These are phyloP conservation scores for Leucophenga maculata DNA, from an alignment of 2,888 invertebrate species.

Conservation along the genomic window DNA sequence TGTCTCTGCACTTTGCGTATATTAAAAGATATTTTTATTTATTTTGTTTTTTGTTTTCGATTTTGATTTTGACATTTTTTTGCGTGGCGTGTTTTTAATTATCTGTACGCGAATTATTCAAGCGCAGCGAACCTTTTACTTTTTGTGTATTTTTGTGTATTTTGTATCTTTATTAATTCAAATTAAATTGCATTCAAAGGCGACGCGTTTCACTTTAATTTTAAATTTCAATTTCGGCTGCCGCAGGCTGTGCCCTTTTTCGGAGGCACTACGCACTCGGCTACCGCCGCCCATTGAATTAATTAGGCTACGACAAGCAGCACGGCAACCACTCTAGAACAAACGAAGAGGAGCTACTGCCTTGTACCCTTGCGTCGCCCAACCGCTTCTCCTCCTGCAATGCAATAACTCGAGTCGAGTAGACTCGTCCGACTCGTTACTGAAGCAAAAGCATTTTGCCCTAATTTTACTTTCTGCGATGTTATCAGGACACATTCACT, in stretches of 20 bases:
- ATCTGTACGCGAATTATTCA: background rate
- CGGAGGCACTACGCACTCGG: slow-evolving; percentile 24
- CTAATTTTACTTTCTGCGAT: slow-evolving; percentile 64
- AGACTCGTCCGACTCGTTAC: slow-evolving; percentile 29
- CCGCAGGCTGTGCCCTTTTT: background rate
- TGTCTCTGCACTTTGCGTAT: no score
- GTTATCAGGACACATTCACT: slow-evolving; percentile 59
- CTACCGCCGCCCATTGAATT: slow-evolving; percentile 53
- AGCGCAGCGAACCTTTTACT: background rate
- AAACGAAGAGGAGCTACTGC: background rate
- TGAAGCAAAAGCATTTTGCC: slow-evolving; percentile 54
- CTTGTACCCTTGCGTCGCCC: background rate
- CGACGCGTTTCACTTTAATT: slow-evolving; percentile 35
- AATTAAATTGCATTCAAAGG: background rate
- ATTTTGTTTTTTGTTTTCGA: background rate
- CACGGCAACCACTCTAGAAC: slow-evolving; percentile 21
- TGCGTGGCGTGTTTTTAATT: no score
- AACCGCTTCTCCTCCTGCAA: background rate
- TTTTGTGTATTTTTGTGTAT: background rate
- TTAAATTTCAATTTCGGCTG: slow-evolving; percentile 30
- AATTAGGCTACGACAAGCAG: slow-evolving; percentile 56
- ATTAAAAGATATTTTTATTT: background rate
- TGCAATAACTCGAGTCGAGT: slow-evolving; percentile 26
- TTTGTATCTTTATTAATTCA: background rate
- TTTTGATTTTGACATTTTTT: background rate